Evolutionary conservation across 2,888 invertebrate genomes (phyloP), one percentile per base, ranked within the genome.

Genomic region (Helobdella robusta): DNA sequence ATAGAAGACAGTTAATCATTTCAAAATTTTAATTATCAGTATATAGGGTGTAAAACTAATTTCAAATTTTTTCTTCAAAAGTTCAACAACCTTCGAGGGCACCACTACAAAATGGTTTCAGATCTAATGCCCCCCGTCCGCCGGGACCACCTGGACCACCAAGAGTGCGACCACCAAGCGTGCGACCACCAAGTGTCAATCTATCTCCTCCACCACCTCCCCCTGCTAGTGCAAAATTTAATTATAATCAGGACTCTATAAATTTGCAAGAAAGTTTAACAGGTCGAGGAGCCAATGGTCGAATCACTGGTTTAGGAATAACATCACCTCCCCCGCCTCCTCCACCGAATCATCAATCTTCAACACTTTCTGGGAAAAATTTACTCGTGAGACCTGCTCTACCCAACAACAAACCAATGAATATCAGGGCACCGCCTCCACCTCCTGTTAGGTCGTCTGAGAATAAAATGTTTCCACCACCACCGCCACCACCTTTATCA

Each of bases 201-300:
- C 8, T 6, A 25, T 6, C 58, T 8, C 62, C 62, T 20, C 62
- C 62, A 2, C 62, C 62, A 1, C 62, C 48, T 2, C 62, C 62
- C 18, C 28, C 50, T 1, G 48, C 50, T 48, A 18, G 18, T 28
- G 50, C 50, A 48, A 32, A 23, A 30, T 30, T 11, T 4, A 30
- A n/a, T 2, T 3, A 28, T 30, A 8, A 5, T 18, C 18, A 46
- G 28, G 40, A 61, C 48, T 28, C 15, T 28, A 23, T 23, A 11
- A n/a, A 40, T 20, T 1, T 50, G 18, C 62, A 62, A 34, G 46
- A 62, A 48, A 44, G 46, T 18, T 46, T 62, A 34, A 50, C 34
- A 6, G 62, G 62, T 5, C 48, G 32, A 8, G 62, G 62, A 25
- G 62, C 62, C 15, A 62, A 62, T n/a, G 62, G 62, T n/a, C n/a